Evolutionary conservation across 2,113 vertebrate genomes (phyloP).

Genomic region (Oryzias celebensis): DNA sequence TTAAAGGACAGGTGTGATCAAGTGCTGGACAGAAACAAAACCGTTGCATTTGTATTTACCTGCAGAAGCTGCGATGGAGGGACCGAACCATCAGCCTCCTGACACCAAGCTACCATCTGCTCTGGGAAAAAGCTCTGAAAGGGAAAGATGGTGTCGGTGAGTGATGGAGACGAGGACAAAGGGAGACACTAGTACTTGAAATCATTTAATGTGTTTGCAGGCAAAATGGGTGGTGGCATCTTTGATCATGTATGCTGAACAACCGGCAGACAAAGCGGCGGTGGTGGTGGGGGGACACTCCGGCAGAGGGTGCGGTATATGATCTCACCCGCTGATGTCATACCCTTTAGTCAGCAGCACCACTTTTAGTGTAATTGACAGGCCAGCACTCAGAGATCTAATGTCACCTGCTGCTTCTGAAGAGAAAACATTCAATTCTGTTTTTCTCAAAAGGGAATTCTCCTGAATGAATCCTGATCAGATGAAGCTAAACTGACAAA

Average conservation of each 20-base stretch:
- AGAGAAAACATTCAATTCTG: too few relatives aligned
- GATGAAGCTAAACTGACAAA: too few relatives aligned
- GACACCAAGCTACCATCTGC: constrained; percentile 94
- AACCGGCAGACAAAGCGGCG: constrained; percentile 51
- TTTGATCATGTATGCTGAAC: constrained; percentile 28
- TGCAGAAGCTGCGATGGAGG: constrained; percentile 90
- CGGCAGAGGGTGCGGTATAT: constrained; percentile 70
- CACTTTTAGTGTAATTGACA: constrained; percentile 75
- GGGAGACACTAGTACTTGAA: constrained; percentile 27
- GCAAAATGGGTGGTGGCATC: constrained; percentile 30
- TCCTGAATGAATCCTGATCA: too few relatives aligned
- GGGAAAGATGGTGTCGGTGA: constrained; percentile 32
- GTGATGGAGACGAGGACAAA: constrained; percentile 4
- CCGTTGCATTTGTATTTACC: constrained; percentile 68
- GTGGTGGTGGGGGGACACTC: constrained; percentile 47
- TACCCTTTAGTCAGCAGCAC: constrained; percentile 71
- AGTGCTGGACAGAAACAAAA: too few relatives aligned
- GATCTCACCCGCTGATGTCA: constrained; percentile 79
- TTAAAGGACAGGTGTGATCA: too few relatives aligned
- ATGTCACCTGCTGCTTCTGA: constrained; percentile 71
- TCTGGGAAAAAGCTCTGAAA: constrained; percentile 93
- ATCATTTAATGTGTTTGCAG: constrained; percentile 47
- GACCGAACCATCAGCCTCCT: constrained; percentile 88
- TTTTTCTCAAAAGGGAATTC: too few relatives aligned
- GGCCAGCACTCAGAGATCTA: constrained; percentile 65